These are phyloP conservation scores for Polypterus bichir DNA, from an alignment of 2,113 vertebrate species.

Conservation along the genomic window DNA sequence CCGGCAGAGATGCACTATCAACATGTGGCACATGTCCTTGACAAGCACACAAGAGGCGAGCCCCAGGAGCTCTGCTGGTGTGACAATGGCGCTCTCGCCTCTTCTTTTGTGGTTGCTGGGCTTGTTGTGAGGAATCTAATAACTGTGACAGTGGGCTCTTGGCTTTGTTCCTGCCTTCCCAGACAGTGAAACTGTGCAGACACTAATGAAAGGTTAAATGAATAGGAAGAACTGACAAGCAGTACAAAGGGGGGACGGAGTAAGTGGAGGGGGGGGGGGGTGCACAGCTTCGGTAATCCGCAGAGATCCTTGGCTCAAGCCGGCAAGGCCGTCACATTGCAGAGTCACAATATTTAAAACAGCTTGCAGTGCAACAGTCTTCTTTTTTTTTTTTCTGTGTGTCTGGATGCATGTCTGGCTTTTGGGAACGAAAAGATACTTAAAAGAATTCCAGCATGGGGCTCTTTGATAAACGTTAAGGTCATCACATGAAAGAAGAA, in stretches of 20 bases:
- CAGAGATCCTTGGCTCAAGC: conserved; percentile 65
- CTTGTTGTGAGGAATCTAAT: conserved; percentile 96
- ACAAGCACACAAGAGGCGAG: conserved; percentile 68
- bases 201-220: conserved; percentile 98
- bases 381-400: conserved; percentile 34
- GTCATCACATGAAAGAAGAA: conserved; percentile 52
- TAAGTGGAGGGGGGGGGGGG: conserved; percentile 14
- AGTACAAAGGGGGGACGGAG: conserved; percentile 72
- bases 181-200: conserved; percentile 77
- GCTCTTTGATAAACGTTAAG: conserved; percentile 77
- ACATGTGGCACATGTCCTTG: conserved; percentile 93
- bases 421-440: conserved; percentile 61
- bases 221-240: conserved; percentile 94
- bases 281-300: conserved; percentile 52
- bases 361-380: conserved; percentile 69
- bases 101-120: conserved; percentile 83
- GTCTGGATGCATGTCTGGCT: conserved; percentile 61
- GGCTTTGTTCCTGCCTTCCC: conserved; percentile 73
- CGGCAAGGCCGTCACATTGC: conserved; percentile 71
- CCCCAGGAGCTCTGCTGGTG: conserved; percentile 57
- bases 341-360: conserved; percentile 80
- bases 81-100: conserved; percentile 58
- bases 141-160: conserved; percentile 97
- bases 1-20: conserved; percentile 58
- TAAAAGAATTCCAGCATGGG: conserved; percentile 79